Conservation (phyloP, 2,113 vertebrate species). For the Arenaria interpres region DNA sequence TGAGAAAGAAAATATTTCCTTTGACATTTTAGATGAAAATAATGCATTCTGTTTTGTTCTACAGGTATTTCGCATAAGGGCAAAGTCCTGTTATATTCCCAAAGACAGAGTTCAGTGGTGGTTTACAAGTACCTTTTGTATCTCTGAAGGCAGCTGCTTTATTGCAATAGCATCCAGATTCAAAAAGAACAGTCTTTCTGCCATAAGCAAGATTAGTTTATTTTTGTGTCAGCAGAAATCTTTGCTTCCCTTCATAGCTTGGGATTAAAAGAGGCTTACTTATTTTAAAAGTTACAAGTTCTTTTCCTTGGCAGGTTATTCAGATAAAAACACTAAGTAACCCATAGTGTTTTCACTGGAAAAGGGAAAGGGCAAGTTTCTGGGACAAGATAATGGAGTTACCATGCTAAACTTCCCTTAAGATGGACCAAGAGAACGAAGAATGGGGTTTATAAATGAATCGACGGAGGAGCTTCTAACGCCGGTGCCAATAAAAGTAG, state of each 20-base stretch:
- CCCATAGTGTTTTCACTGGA: background rate
- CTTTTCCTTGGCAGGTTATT: background rate
- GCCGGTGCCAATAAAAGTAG: background rate
- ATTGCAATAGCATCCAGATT: background rate
- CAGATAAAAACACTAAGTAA: background rate
- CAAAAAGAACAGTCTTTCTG: background rate
- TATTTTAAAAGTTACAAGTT: background rate
- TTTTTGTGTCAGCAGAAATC: background rate
- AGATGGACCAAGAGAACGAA: background rate
- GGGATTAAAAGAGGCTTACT: background rate
- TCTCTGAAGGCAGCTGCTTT: background rate
- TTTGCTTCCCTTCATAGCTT: background rate
- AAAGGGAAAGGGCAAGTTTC: background rate
- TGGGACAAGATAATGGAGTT: background rate
- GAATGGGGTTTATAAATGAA: background rate
- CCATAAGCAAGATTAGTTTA: background rate
- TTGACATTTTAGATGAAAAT: background rate
- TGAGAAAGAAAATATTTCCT: background rate
- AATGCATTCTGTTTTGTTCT: background rate
- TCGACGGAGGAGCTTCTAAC: background rate
- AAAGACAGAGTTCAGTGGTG: background rate
- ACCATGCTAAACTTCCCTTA: background rate
- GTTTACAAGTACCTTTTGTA: background rate
- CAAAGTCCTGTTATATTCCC: background rate
- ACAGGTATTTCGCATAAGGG: background rate